Evolutionary conservation across 2,888 invertebrate species (phyloP).

Genomic region (Sminthurinus aureus): DNA sequence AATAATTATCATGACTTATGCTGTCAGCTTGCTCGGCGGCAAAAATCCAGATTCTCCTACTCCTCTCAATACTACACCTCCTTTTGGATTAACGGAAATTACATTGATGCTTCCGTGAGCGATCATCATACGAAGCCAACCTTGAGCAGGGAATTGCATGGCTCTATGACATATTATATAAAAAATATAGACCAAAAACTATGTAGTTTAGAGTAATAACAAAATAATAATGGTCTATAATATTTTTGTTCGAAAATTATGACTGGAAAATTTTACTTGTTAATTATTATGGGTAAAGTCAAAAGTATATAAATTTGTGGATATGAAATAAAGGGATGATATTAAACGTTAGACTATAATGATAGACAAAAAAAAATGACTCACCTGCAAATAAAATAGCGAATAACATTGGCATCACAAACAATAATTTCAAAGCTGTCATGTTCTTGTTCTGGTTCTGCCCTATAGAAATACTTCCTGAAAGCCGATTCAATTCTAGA

Average conservation of each 20-base stretch:
- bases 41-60: constrained; percentile 93
- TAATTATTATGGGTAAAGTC: too few species aligned
- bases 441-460: constrained; percentile 77
- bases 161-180: constrained; percentile 71
- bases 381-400: constrained; percentile 91
- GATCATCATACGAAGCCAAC: constrained; percentile 90
- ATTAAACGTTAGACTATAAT: neutral
- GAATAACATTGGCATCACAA: constrained; percentile 97
- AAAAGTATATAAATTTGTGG: too few species aligned
- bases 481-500: constrained; percentile 96
- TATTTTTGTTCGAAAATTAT: too few species aligned
- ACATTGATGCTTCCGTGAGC: constrained; percentile 95
- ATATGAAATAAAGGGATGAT: neutral
- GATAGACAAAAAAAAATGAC: constrained; percentile 46
- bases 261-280: too few species aligned
- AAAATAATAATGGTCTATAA: too few species aligned
- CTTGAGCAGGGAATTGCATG: constrained; percentile 95
- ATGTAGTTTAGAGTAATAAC: neutral
- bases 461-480: constrained; percentile 90
- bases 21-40: constrained; percentile 73
- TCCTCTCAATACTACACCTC: constrained; percentile 80
- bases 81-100: constrained; percentile 84
- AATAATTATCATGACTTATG: constrained; percentile 17
- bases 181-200: neutral
- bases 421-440: constrained; percentile 91